These are phyloP conservation scores for Corticium candelabrum DNA, from an alignment of 37 sponge, comb jelly and placozoan species.

Conservation along the genomic window DNA sequence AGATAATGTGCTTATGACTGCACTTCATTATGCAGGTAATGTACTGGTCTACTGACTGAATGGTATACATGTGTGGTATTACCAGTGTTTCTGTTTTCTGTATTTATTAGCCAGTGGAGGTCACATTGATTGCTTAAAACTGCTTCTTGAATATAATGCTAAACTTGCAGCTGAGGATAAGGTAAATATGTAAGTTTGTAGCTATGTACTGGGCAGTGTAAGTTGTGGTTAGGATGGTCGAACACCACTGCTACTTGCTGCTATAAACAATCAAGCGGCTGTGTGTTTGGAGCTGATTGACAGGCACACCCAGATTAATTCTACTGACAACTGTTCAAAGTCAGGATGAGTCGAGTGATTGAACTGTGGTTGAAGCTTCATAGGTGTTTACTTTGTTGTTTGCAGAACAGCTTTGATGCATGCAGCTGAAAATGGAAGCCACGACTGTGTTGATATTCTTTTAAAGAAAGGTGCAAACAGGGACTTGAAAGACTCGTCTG, in stretches of 20 bases:
- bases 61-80: neutral
- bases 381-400: neutral
- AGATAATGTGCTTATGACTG: neutral
- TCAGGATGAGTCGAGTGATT: neutral
- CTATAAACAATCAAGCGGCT: too few species aligned
- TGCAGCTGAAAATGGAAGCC: neutral
- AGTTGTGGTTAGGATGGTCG: too few species aligned
- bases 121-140: neutral
- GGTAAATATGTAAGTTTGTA: too few species aligned
- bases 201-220: too few species aligned
- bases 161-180: neutral
- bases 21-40: neutral
- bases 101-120: neutral
- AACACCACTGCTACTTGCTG: too few species aligned
- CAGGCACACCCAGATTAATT: too few species aligned
- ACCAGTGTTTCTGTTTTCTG: too few species aligned
- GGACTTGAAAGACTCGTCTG: neutral
- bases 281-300: too few species aligned
- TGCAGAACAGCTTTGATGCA: neutral
- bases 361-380: neutral
- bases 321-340: too few species aligned
- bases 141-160: neutral
- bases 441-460: neutral
- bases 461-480: neutral
- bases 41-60: neutral